A percentile compares a stretch with the other conserved stretches of the same genome.
phyloP scores from a whole-genome alignment of 2,113 vertebrate species.

The Urocitellus parryii region DNA sequence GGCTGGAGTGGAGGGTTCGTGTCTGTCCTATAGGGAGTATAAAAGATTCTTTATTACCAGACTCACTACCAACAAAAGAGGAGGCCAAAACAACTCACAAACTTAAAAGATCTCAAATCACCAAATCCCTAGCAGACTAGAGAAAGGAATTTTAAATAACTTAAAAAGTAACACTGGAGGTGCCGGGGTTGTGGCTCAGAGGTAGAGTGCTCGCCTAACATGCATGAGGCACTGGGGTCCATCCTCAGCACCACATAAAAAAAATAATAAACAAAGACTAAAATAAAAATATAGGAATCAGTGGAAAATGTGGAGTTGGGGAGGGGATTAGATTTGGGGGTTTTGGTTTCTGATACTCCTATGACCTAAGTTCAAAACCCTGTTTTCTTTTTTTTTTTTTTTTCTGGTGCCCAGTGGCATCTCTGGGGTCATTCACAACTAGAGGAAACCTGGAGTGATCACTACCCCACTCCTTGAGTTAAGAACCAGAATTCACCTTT shows the following conservation, averaged over 20 bases:
- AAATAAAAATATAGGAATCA: background rate
- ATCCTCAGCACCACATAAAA: no score
- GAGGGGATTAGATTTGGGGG: no score
- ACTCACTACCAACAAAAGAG: background rate
- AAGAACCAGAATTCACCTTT: background rate
- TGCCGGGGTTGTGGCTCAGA: no score
- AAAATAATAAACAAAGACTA: no score
- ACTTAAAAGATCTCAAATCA: background rate
- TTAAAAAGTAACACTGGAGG: background rate
- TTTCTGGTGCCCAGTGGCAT: background rate
- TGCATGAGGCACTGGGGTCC: no score
- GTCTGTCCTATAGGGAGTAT: background rate
- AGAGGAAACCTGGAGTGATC: background rate
- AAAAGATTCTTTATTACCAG: background rate
- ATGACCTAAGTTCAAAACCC: slow-evolving; percentile 14
- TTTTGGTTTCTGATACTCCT: background rate
- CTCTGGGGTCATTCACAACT: background rate
- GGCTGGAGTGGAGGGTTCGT: background rate
- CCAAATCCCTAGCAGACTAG: background rate
- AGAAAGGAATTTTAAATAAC: slow-evolving; percentile 14
- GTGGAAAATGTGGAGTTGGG: background rate
- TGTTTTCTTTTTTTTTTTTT: slow-evolving; percentile 51
- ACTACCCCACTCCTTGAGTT: background rate
- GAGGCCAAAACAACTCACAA: background rate
- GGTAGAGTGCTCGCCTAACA: no score